These are phyloP conservation scores for Vespertilio murinus DNA, from an alignment of 2,797 vertebrate genomes.

Conservation along the genomic window DNA sequence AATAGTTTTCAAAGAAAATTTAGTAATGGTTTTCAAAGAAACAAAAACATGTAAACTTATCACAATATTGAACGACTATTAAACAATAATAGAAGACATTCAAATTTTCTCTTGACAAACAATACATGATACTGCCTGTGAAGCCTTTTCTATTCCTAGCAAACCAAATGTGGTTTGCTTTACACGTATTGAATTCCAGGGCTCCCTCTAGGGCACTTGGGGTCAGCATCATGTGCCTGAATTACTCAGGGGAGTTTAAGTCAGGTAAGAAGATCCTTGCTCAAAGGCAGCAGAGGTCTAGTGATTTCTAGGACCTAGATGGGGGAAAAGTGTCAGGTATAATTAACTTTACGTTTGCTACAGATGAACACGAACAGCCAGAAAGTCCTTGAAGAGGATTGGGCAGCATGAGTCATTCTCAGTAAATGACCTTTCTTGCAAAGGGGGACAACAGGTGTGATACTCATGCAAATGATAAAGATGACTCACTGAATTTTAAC, in stretches of 20 bases:
- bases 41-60: neutral
- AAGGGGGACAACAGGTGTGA: conserved; percentile 24
- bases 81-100: neutral
- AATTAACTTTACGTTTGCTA: neutral
- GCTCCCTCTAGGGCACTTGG: neutral
- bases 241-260: neutral
- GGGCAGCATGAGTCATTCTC: neutral
- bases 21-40: neutral
- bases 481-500: conserved; percentile 58
- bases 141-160: neutral
- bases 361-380: neutral
- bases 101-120: neutral
- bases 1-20: neutral
- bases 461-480: neutral
- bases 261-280: neutral
- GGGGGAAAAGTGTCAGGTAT: neutral
- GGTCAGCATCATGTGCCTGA: neutral
- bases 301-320: neutral
- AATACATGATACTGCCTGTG: neutral
- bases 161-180: neutral
- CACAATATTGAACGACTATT: neutral
- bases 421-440: neutral
- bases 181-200: neutral
- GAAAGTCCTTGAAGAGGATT: neutral
- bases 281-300: neutral